phyloP scores from a whole-genome alignment of 2,113 vertebrate genomes.

The Coptodon rendalli region DNA sequence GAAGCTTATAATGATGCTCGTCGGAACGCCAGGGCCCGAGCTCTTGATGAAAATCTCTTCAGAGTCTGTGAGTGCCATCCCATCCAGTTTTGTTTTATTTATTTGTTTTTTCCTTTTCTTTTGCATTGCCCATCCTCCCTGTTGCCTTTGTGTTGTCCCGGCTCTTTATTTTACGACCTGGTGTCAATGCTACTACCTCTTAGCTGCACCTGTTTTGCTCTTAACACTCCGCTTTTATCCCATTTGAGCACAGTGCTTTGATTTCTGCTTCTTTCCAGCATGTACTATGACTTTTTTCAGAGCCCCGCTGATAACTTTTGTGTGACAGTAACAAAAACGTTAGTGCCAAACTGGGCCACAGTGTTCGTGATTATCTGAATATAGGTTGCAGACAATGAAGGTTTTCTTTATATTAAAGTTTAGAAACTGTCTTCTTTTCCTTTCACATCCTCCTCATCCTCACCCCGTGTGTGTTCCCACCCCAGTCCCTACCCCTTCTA shows the following conservation, averaged over 20 bases:
- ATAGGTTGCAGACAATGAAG: not conserved
- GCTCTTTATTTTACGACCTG: not conserved
- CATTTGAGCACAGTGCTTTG: not conserved
- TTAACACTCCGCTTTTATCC: not conserved
- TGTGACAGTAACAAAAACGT: not conserved
- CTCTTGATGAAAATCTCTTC: conserved; percentile 99
- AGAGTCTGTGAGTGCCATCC: conserved; percentile 87
- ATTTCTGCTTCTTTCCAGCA: not conserved
- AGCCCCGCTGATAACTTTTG: not conserved
- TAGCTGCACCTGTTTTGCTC: not conserved
- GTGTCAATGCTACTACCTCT: not conserved
- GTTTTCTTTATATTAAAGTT: not conserved
- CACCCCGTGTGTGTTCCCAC: not conserved
- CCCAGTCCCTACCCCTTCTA: not conserved
- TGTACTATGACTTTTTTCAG: not conserved
- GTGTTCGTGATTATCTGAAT: not conserved
- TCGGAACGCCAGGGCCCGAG: conserved; percentile 92
- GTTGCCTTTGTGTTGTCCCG: conserved; percentile 1
- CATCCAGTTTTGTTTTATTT: not conserved
- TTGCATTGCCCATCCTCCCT: conserved; percentile 57
- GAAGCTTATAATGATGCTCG: conserved; percentile 96
- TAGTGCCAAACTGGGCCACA: not conserved
- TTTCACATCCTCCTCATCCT: not conserved
- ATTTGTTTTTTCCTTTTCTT: not conserved
- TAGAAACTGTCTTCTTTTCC: not conserved